Conservation (phyloP, 2,797 vertebrate genomes). For the Helostoma temminkii region DNA sequence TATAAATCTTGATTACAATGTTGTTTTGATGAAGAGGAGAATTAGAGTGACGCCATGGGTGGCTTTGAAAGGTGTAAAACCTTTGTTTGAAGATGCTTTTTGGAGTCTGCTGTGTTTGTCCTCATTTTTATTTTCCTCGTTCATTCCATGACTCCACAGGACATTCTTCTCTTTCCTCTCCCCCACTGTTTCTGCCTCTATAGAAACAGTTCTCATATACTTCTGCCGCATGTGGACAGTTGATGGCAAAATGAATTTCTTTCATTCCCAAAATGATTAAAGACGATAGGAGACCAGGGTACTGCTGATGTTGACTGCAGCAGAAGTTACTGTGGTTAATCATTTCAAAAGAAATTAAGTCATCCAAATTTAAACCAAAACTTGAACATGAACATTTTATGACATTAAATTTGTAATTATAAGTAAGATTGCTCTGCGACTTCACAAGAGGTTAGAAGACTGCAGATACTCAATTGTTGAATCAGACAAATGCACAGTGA, state of each 20-base stretch:
- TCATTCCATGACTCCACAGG: conserved; percentile 72
- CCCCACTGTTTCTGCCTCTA: conserved; percentile 56
- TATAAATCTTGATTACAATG: conserved; percentile 35
- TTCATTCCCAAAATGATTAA: conserved; percentile 73
- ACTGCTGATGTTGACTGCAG: conserved; percentile 65
- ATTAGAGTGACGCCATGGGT: conserved; percentile 25
- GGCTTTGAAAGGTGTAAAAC: conserved; percentile 47
- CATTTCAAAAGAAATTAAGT: conserved; percentile 65
- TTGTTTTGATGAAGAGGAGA: conserved; percentile 42
- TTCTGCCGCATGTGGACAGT: conserved; percentile 74
- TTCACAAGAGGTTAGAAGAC: conserved; percentile 34
- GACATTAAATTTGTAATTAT: conserved; percentile 57
- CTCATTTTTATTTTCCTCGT: conserved; percentile 73
- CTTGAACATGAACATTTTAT: conserved; percentile 39
- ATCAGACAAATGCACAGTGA: conserved; percentile 45
- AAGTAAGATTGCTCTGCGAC: conserved; percentile 47
- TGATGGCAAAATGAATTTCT: conserved; percentile 76
- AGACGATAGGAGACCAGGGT: conserved; percentile 65
- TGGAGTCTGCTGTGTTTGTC: conserved; percentile 59
- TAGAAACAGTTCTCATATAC: conserved; percentile 51
- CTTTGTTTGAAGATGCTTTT: conserved; percentile 50
- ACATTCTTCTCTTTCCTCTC: conserved; percentile 47
- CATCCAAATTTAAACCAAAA: conserved; percentile 34
- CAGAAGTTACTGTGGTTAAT: conserved; percentile 59
- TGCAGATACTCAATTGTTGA: conserved; percentile 57